phyloP scores from a whole-genome alignment of 2,113 vertebrate species.

The Megaptera novaeangliae region DNA sequence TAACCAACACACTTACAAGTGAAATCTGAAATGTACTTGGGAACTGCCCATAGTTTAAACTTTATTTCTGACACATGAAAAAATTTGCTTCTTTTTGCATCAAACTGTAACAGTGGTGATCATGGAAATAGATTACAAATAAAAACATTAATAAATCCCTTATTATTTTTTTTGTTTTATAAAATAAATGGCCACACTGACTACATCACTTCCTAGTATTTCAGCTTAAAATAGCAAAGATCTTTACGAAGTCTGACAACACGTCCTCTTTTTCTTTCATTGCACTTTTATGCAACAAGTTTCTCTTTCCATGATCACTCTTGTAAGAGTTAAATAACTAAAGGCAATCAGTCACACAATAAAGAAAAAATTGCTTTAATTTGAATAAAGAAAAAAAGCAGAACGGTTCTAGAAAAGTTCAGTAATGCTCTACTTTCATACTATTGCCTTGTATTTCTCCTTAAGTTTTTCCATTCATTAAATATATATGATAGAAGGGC shows the following conservation, averaged over 20 bases:
- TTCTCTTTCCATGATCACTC: background rate
- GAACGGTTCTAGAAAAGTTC: background rate
- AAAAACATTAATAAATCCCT: background rate
- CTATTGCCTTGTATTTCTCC: background rate
- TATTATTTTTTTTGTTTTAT: background rate
- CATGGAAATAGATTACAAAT: background rate
- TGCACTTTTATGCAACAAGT: background rate
- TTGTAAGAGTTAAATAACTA: background rate
- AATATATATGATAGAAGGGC: fast-evolving
- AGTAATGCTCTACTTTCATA: background rate
- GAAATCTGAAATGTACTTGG: background rate
- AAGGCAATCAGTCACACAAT: background rate
- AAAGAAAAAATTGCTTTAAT: background rate
- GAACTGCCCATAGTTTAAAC: background rate
- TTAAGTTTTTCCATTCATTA: background rate
- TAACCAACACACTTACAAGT: background rate
- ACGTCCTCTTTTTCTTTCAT: background rate
- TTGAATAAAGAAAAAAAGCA: background rate
- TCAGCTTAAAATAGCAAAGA: background rate
- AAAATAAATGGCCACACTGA: background rate
- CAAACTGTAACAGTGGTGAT: background rate
- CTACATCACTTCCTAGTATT: background rate
- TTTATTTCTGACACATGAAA: background rate
- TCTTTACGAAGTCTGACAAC: background rate
- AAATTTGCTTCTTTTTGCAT: background rate